Evolutionary conservation across 2,888 invertebrate species (phyloP).

Genomic region (Acanthopleura granulata): DNA sequence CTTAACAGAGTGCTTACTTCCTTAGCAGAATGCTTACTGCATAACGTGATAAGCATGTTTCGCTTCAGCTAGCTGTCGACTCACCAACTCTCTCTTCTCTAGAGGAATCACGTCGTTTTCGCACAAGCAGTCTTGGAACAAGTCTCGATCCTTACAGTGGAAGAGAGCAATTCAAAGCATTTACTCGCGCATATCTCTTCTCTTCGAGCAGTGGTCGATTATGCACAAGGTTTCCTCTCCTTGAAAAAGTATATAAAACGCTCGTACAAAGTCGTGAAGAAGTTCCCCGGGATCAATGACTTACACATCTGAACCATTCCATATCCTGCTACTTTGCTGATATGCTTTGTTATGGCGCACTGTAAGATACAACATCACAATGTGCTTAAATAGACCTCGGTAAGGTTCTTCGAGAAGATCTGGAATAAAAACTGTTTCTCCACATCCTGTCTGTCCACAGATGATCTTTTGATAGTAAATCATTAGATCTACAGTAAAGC

Average conservation of each 20-base stretch:
- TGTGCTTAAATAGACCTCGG: constrained; percentile 24
- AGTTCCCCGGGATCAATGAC: neutral
- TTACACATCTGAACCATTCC: constrained; percentile 5
- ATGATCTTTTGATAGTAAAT: constrained; percentile 23
- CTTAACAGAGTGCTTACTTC: too few species aligned
- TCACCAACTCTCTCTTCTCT: neutral
- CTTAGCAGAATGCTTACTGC: too few species aligned
- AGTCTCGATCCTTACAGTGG: neutral
- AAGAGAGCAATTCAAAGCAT: neutral
- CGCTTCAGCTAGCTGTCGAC: neutral
- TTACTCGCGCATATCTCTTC: neutral
- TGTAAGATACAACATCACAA: constrained; percentile 26
- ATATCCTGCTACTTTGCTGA: neutral
- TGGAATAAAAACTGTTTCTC: constrained; percentile 27
- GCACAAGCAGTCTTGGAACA: neutral
- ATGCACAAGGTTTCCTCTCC: neutral
- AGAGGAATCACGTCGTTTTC: neutral
- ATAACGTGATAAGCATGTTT: neutral
- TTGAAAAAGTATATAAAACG: neutral
- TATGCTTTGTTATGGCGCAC: constrained; percentile 22
- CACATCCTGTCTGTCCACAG: constrained; percentile 27
- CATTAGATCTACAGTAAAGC: constrained; percentile 17
- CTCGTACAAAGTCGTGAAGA: neutral
- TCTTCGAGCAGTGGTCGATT: constrained; percentile 4
- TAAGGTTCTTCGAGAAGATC: constrained; percentile 24